Evolutionary conservation across 2,888 invertebrate species (phyloP), one percentile per base, ranked within the genome.

Genomic region (Thera britannica): DNA sequence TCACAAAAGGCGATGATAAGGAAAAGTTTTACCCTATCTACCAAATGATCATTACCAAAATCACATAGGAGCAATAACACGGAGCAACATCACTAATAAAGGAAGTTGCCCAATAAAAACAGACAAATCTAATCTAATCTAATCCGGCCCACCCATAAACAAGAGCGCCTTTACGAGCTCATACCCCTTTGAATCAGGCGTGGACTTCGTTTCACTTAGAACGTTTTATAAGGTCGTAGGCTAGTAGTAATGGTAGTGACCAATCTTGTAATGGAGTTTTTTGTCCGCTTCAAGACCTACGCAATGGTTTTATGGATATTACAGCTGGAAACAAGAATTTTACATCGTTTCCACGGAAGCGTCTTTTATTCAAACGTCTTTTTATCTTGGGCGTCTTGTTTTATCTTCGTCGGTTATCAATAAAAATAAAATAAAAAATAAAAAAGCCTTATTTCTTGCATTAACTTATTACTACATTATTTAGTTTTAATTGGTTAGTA

Each of bases 141-240:
- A 68, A 70, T 72, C 70, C 72, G 41, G 74, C 72, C 74, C 71
- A 73, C 75, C 72, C 75, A 72, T 72, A 72, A 70, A 77, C 73
- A 72, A 72, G 68, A 67, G 67, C 67, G 71, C 55, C 70, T 75
- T 77, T 72, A 75, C 75, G 73, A 75, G 69, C 74, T 73, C 63
- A 58, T 58, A 70, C 41, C 74, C 68, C 70, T 72, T 74, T 73
- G 62, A 34, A 63, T 65, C 58, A 54, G n/a, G 62, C 36, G 60
- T 60, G 62, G 71, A 61, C 57, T 23, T 23, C 9, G 7, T 46
- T 46, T 46, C 44, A 46, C 44, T 46, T 11, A 41, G 52, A 12
- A 41, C 3, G 41, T 57, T 7, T 44, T 23, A 34, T 52, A 52
- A 12, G 34, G 44, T 46, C 44, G 9, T 46, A 9, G 9, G 44